Conservation (phyloP, 1,140 invertebrate species). For the Prorops nasuta region DNA sequence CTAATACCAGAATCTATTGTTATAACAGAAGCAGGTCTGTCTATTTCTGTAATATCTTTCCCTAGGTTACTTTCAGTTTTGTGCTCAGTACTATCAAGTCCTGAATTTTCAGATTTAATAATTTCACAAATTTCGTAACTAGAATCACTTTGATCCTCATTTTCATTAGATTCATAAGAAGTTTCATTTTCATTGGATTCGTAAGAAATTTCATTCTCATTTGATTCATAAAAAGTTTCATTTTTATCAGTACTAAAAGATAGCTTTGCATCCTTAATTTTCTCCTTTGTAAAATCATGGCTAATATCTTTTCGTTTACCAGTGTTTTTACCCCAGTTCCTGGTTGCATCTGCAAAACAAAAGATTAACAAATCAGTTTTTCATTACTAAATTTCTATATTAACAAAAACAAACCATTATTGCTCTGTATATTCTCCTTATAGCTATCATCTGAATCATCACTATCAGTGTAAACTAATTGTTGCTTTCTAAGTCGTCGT, state of each 20-base stretch:
- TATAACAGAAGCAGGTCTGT: neutral
- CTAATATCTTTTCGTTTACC: conserved; percentile 11
- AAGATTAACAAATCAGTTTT: neutral
- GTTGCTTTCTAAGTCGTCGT: neutral
- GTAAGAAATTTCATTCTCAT: too few relatives aligned
- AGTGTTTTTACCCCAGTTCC: neutral
- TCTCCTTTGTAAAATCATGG: conserved; percentile 7
- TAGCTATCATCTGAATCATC: neutral
- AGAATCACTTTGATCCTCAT: too few relatives aligned
- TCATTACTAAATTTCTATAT: neutral
- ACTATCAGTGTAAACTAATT: neutral
- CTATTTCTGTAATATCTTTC: neutral
- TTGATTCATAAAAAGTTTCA: too few relatives aligned
- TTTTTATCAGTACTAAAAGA: too few relatives aligned
- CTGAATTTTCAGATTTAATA: neutral
- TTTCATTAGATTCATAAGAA: neutral
- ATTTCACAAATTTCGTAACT: too few relatives aligned
- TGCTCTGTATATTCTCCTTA: too few relatives aligned
- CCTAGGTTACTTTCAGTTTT: conserved; percentile 2
- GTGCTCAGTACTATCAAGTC: too few relatives aligned
- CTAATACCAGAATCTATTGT: neutral
- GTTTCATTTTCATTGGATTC: too few relatives aligned
- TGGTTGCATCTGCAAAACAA: conserved; percentile 1
- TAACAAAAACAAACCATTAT: neutral
- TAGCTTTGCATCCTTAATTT: conserved; percentile 11